Base-by-base conservation (phyloP, 2,888 invertebrate genomes). In the Cheilosia pagana region DNA sequence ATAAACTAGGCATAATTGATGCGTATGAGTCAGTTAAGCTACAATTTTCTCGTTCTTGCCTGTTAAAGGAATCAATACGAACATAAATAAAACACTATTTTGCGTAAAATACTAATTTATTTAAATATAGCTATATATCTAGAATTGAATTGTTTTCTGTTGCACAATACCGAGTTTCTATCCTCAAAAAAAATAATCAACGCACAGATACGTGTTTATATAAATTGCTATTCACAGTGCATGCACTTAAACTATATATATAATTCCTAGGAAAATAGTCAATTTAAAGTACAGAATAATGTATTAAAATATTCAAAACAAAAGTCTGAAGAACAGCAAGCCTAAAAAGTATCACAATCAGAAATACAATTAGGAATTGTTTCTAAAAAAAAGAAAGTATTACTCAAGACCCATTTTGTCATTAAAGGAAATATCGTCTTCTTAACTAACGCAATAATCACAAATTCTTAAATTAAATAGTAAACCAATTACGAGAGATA, bases 261-360 rank as follows among this genome's bases (percentile, higher is more conserved):
- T 70, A 67, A 72, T 63, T 74, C 19, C 60, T 43, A 62, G 48
- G 45, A 85, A 68, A 72, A 68, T 16, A 52, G 75, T 59, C 10
- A 41, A 25, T 28, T 43, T 52, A 28, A 59, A 78, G 7, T 72
- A 71, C 43, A 59, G 60, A 50, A 63, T 53, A 52, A 35, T 12
- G 8, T 35, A 12, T 6, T 35, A 16, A 41, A 41, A 2, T 41
- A 45, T 8, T 2, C 31, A 50, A 50, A 76, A 57, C 41, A 67
- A 68, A 74, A 35, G 12, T 12, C 35, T 4, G 35, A 35, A 3
- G 12, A 35, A 35, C 35, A 35, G 35, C 35, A 35, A 70, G 35
- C 67, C 77, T 59, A 78, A 76, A 21, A 48, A 45, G 23, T 48
- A 74, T 79, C 79, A 87, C 57, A 75, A 87, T 87, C 78, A 87